Base-by-base conservation (phyloP, 2,797 vertebrate genomes). In the Buphagus erythrorhynchus region DNA sequence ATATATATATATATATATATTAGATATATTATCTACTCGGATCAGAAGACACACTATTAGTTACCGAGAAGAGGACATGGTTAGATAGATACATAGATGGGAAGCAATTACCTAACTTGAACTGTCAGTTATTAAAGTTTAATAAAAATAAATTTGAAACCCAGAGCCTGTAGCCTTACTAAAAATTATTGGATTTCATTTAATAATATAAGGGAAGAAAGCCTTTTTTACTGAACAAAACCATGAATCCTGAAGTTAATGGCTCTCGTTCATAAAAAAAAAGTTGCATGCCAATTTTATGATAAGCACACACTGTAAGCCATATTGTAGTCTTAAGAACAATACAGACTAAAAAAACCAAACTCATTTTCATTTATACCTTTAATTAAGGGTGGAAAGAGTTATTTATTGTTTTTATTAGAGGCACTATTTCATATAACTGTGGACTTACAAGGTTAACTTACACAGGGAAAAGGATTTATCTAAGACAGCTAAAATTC, bases 41-140 rank as follows among this genome's bases (percentile, higher is more conserved):
- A 83, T 35, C 33, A 91, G 29, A 79, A 82, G 38, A 67, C 13
- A 51, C 7, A 43, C 7, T 29, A n/a, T 45, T 58, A 76, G 22
- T 17, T 52, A 38, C 15, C 0, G 2, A 15, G 33, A 54, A 51
- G 15, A 57, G n/a, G 22, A 55, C 14, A 69, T 1, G 2, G 13
- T 26, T 52, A 74, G 20, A 88, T 52, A 74, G 20, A 88, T 36
- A 81, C 5, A 52, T 22, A 73, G 26, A 74, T 36, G 14, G 26
- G 18, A 77, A 71, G 20, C 10, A 7, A 72, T 11, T 42, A 73
- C 9, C 57, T 18, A 35, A 10, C 6, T 62, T 38, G n/a, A 90
- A 42, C 26, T 33, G 5, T 17, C 18, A 33, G 20, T n/a, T 40
- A 25, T 29, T 21, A 8, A 65, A 40, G 8, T 49, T 75, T 25